phyloP scores from a whole-genome alignment of 2,888 invertebrate species.

The Microplitis manilae region DNA sequence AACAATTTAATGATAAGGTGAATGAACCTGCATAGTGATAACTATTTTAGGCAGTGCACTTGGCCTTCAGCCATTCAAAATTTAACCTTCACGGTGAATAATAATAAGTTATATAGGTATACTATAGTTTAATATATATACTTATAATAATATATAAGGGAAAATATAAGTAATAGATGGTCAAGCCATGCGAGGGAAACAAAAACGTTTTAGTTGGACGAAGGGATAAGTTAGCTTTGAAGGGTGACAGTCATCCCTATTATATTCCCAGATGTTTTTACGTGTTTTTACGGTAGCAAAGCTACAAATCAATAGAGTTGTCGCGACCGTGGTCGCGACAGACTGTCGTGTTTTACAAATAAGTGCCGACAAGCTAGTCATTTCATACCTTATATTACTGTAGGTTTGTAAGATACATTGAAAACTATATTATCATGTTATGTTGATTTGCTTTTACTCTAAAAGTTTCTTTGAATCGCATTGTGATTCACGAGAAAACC shows the following conservation, averaged over 20 bases:
- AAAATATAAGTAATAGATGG: not conserved
- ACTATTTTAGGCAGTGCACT: constrained; percentile 33
- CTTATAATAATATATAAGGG: not conserved
- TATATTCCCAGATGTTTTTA: not conserved
- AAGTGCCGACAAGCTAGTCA: constrained; percentile 29
- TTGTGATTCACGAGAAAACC: constrained; percentile 20
- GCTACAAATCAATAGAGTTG: constrained; percentile 31
- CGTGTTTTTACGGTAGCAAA: not conserved
- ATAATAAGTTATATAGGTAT: not conserved
- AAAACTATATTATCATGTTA: constrained; percentile 2
- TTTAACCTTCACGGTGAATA: not conserved
- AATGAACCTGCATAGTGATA: constrained; percentile 29
- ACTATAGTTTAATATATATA: not conserved
- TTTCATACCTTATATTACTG: not conserved
- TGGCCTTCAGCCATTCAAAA: constrained; percentile 24
- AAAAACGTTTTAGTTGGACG: not conserved
- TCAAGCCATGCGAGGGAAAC: not conserved
- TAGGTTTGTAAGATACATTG: not conserved
- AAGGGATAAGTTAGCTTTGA: not conserved
- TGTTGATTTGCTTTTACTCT: constrained; percentile 8
- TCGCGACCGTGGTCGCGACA: constrained; percentile 36
- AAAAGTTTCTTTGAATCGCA: not conserved
- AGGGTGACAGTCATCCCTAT: not conserved
- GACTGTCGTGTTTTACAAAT: constrained; percentile 31
- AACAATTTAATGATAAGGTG: not conserved